A percentile compares a stretch with the other conserved stretches of the same genome.
Conservation (phyloP, 2,888 invertebrate genomes). For the Bombylius major region DNA sequence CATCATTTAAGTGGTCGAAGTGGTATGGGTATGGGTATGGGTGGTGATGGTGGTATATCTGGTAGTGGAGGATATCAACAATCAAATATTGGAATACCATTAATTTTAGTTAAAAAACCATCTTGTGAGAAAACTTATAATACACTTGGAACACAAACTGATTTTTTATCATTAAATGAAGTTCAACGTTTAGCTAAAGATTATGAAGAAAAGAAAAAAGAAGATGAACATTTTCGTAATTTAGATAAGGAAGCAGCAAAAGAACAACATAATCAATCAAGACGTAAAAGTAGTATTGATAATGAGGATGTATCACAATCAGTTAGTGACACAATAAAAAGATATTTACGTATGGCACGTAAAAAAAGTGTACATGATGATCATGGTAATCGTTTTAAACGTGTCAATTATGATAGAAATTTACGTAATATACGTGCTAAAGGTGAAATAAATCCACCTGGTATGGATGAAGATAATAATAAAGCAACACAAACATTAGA, state of each 20-base stretch:
- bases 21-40: no score
- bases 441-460: constrained; percentile 57
- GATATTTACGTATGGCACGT: constrained; percentile 74
- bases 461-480: constrained; percentile 63
- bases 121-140: constrained; percentile 12
- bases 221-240: constrained; percentile 13
- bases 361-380: constrained; percentile 70
- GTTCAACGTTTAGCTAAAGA: constrained; percentile 26
- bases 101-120: background rate
- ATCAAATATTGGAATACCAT: background rate
- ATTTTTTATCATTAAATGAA: constrained; percentile 27
- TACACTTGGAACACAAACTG: constrained; percentile 27
- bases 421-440: constrained; percentile 71
- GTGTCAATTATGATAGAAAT: constrained; percentile 78
- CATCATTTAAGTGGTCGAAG: background rate
- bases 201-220: constrained; percentile 21
- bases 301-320: constrained; percentile 77
- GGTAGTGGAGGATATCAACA: background rate
- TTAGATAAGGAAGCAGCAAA: constrained; percentile 26
- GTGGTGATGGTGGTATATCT: background rate
- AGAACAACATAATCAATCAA: constrained; percentile 22
- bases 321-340: constrained; percentile 74
- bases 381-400: constrained; percentile 68
- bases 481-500: constrained; percentile 70
- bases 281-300: constrained; percentile 66